Conservation (phyloP, 2,113 vertebrate species). For the Thunnus maccoyii region DNA sequence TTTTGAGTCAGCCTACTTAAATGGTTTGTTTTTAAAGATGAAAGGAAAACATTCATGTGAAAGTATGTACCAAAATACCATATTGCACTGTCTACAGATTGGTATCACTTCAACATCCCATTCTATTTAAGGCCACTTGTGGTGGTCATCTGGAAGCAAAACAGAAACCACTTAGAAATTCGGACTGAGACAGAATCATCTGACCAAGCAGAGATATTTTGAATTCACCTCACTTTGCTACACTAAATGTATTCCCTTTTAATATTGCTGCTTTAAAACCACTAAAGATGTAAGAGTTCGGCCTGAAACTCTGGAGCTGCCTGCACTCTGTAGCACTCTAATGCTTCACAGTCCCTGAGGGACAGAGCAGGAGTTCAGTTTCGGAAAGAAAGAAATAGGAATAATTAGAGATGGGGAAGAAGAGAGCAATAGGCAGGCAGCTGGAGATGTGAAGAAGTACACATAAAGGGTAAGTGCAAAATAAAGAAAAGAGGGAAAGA, state of each 20-base stretch:
- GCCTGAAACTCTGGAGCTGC: conserved; percentile 13
- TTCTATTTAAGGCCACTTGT: not conserved
- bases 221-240: conserved; percentile 17
- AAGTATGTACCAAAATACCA: too few species aligned
- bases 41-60: too few species aligned
- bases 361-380: conserved; percentile 16
- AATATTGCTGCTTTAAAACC: conserved; percentile 25
- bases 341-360: conserved; percentile 25
- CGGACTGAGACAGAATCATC: not conserved
- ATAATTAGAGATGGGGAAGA: conserved; percentile 10
- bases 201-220: not conserved
- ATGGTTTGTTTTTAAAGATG: too few species aligned
- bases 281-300: conserved; percentile 25
- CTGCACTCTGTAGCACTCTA: conserved; percentile 20
- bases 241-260: conserved; percentile 33
- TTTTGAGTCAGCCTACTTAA: too few species aligned
- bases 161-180: not conserved
- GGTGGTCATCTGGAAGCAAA: not conserved
- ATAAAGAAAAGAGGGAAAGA: not conserved
- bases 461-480: not conserved
- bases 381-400: conserved; percentile 5
- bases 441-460: not conserved
- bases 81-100: not conserved
- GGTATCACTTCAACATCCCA: not conserved
- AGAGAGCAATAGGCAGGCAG: not conserved